Base-by-base conservation (phyloP, 2,888 invertebrate species). In the Hemistola chrysoprasaria region DNA sequence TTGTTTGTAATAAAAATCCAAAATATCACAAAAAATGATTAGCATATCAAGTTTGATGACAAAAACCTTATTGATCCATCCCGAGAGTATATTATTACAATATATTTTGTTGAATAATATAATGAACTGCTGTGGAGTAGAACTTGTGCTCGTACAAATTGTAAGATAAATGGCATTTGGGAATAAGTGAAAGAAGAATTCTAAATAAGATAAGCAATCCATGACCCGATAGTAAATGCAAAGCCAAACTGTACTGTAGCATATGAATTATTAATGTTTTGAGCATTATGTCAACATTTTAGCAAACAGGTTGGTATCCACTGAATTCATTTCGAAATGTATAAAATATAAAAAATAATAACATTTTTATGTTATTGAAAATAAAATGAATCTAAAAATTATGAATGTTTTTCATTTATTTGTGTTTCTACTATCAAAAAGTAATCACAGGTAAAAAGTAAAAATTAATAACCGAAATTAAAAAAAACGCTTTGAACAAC, bases 301-400 rank as follows among this genome's bases (percentile, higher is more conserved):
- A 84, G 81, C 72, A 75, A 78, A 71, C 80, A 69, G 77, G 74
- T 80, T 77, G 77, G 74, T 74, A 77, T 75, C 77, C 75, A 82
- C 79, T 78, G 78, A 83, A 78, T 83, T 84, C 66, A 78, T 85
- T 87, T 83, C 67, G 71, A 86, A 81, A 82, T 81, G 78, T 88
- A 76, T 85, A 86, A 86, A 86, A 85, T 78, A 78, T 77, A 77
- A 79, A 75, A 79, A 78, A 41, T 36, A 80, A 86, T 90, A 90
- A 90, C 89, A 89, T 90, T 90, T 90, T 90, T 89, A 90, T 90
- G 90, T 90, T 90, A 89, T 89, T 89, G 81, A 88, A 88, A 90
- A 90, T 90, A 90, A 90, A 90, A 88, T 81, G 84, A 87, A 81
- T 78, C 72, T 82, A 86, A 87, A 88, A 87, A 87, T 83, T 81